Base-by-base conservation (phyloP, 1,140 invertebrate species). In the Zaprionus inermis region DNA sequence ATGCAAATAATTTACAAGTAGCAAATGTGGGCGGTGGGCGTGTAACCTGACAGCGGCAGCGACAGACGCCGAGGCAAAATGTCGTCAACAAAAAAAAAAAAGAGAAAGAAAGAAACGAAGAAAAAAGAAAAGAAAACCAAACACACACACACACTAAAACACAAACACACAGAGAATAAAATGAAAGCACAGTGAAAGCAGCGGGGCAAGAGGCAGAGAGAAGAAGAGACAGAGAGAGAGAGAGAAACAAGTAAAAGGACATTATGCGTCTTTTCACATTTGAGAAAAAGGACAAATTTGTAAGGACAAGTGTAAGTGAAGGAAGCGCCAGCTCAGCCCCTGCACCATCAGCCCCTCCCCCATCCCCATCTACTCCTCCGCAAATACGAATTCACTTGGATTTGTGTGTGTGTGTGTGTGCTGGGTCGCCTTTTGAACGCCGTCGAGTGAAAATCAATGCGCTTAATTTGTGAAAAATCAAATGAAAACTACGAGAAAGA, bases 1-100 rank as follows among this genome's bases (percentile, higher is more conserved):
- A 89, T 89, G 85, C 84, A 89, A 89, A 89, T 90, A 90, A 89
- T 89, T 90, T 89, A 90, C 85, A 90, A 84, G 85, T 84, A 89
- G 84, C 84, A 88, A 81, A 78, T 78, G 84, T 89, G 84, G 84
- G 78, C 69, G 84, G 79, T 59, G 73, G 77, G 80, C 82, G 83
- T 76, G 78, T 66, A 79, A 68, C 81, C 57, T 71, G 76, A 76
- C 72, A 79, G 65, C 57, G 72, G 60, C 70, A 79, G 71, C 79
- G 78, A 72, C 83, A 81, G 83, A 81, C 81, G 75, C 61, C 70
- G 75, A 85, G 78, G 82, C 70, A 71, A 86, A 88, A 86, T 86
- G 82, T 86, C 83, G 79, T 82, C 83, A 79, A 82, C 83, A 82
- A 86, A 71, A 81, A 78, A 82, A 71, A 76, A 76, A 60, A 77